These are phyloP conservation scores for Chelon labrosus DNA, from an alignment of 2,797 vertebrate genomes.

Conservation along the genomic window DNA sequence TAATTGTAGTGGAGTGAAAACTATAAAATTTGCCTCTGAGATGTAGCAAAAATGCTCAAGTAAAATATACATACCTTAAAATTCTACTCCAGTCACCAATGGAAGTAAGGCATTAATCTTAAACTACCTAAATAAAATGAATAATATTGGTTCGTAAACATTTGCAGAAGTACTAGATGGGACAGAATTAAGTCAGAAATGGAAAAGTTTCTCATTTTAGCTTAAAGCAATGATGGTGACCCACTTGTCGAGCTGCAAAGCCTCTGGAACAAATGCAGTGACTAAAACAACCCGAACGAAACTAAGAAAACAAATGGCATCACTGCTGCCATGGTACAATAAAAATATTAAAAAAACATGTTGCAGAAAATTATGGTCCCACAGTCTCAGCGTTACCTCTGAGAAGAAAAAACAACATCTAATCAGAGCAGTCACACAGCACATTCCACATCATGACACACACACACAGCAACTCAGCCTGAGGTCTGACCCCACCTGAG, in stretches of 20 bases:
- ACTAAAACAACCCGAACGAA: constrained; percentile 45
- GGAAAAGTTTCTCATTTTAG: constrained; percentile 37
- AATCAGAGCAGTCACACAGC: constrained; percentile 63
- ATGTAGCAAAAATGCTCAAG: too few relatives aligned
- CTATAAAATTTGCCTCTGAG: too few relatives aligned
- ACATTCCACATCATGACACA: constrained; percentile 75
- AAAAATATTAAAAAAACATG: constrained; percentile 22
- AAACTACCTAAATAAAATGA: too few relatives aligned
- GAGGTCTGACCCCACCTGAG: constrained; percentile 80
- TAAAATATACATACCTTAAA: too few relatives aligned
- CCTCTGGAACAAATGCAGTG: constrained; percentile 34
- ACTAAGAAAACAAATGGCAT: constrained; percentile 40
- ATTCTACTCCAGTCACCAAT: too few relatives aligned
- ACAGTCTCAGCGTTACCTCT: constrained; percentile 34
- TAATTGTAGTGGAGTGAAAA: too few relatives aligned
- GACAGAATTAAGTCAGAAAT: constrained; percentile 19
- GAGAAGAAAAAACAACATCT: constrained; percentile 64
- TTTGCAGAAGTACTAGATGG: constrained; percentile 2
- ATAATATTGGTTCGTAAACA: constrained; percentile 4
- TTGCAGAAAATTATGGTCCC: constrained; percentile 47
- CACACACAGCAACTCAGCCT: constrained; percentile 69
- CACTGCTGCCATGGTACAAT: neutral
- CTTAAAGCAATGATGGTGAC: constrained; percentile 7
- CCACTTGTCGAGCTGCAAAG: constrained; percentile 11
- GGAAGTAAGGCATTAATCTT: too few relatives aligned